Base-by-base conservation (phyloP, 2,888 invertebrate species). In the Cosmorhoe ocellata region DNA sequence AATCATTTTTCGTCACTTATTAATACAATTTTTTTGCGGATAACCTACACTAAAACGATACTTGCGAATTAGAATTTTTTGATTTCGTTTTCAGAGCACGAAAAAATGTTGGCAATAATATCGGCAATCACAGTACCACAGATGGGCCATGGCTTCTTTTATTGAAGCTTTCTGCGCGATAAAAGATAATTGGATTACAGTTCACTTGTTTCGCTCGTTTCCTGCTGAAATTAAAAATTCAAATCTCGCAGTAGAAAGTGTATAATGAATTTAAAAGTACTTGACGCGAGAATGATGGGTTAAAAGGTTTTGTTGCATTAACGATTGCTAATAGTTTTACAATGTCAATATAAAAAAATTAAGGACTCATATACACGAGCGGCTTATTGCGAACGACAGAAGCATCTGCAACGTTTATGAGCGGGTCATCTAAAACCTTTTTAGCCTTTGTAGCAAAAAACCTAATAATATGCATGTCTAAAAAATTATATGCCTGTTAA, bases 181-280 rank as follows among this genome's bases (percentile, higher is more conserved):
- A 63, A 61, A 68, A 64, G 60, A 61, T 66, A 67, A 69, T 67
- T 68, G 62, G 62, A 64, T 70, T 64, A 59, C 55, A 51, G 54
- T 54, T 50, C 49, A 54, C 54, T 54, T 54, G 54, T 47, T 55
- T 47, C 50, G 39, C 46, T 55, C 50, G 55, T 50, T 47, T 51
- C 22, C 42, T 43, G 32, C 39, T 50, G 10, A 47, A 55, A 51
- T 51, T 51, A 55, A 51, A 50, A 51, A 51, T 55, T 51, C 39
- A 55, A 55, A 48, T 36, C 38, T 30, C 42, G 41, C 32, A 18
- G 27, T 48, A 22, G 13, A 49, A 46, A 52, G 38, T 44, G 36
- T 33, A 39, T 47, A 47, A 44, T 44, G 11, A 39, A 43, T 46
- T 46, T 32, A 38, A 31, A 51, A 39, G 40, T 50, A 27, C 13